Evolutionary conservation across 92 coral and sea anemone species (phyloP), one percentile per base, ranked within the genome.

Genomic region (Paragorgia papillata): DNA sequence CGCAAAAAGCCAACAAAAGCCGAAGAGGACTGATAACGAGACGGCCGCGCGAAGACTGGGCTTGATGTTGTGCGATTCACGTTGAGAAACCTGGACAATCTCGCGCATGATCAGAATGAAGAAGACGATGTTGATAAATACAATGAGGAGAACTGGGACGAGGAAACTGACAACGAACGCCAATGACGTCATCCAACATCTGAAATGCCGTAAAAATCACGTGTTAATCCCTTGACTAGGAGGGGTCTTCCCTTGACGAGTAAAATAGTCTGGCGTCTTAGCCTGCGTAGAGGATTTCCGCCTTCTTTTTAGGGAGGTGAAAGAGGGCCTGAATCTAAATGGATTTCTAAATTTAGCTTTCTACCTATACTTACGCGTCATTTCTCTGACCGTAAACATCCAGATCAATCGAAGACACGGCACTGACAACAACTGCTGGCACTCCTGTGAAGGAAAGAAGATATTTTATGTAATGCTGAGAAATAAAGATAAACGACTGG

Each of bases 1-100:
- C 20, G 98, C 92, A 54, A 94, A 87, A 15, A 89, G 33, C 98
- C 98, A 94, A 85, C 89, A 90, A 8, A 94, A 91, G n/a, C 97
- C 98, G 24, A 94, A 84, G 10, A 94, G 83, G 74, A 88, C 85
- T 74, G 90, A 94, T 57, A 94, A 89, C 6, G 98, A 90, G 49
- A 94, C 58, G 1, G 98, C 86, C 19, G 98, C 98, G 5, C 97
- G 91, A 80, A 91, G 80, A 54, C 78, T 71, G 13, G 78, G 50
- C 22, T 43, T 35, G 22, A 71, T n/a, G 48, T 13, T 71, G 49
- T 89, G 91, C 31, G 92, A 80, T 58, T 90, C 66, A 20, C 88
- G 90, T 41, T 87, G 86, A 8, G 80, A 75, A 41, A 90, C 88
- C 73, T 90, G 89, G 79, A 85, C 79, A 79, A 94, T 91, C 76